Evolutionary conservation across 1,140 invertebrate genomes (phyloP), one percentile per base, ranked within the genome.

Genomic region (Scaptodrosophila lebanonensis): DNA sequence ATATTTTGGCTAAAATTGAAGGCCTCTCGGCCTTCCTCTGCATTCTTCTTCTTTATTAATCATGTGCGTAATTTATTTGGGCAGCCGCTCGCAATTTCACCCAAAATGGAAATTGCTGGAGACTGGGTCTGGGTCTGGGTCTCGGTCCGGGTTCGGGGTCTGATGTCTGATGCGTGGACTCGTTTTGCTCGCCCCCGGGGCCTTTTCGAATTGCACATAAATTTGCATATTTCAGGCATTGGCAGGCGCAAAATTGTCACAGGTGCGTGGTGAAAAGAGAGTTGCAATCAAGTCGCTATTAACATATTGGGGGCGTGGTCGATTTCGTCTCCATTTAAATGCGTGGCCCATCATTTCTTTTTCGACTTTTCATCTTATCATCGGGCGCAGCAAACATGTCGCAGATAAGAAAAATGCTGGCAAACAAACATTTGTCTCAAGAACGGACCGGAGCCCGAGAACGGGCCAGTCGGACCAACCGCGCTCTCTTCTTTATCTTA

Each of bases 61-160:
- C 76, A 82, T 82, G 66, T 69, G 70, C 62, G 75, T 82, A 82
- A 82, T 82, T 82, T 82, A 82, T 82, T 82, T 82, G 75, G 75
- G 72, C 75, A 79, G 69, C 67, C 60, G 53, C 56, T 52, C 61
- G 38, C 69, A 82, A 82, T 82, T 82, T 82, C 75, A 66, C 75
- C 75, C 58, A 75, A n/a, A 79, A 77, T 73, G 68, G 68, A 77
- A 73, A 77, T 67, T 82, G 66, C 39, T 64, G 57, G 51, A 67
- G 33, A 48, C 8, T 35, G 18, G 3, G 15, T 48, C 9, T 17
- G n/a, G 6, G 13, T 35, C 27, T 22, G 13, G 15, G 8, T 20
- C 35, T 13, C 16, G 17, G 18, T 29, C 35, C 25, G 5, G 3
- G 16, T 6, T 18, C 22, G 6, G 12, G 1, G 1, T 5, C 20